Evolutionary conservation across 2,113 vertebrate species (phyloP).

Genomic region (Pipa parva): DNA sequence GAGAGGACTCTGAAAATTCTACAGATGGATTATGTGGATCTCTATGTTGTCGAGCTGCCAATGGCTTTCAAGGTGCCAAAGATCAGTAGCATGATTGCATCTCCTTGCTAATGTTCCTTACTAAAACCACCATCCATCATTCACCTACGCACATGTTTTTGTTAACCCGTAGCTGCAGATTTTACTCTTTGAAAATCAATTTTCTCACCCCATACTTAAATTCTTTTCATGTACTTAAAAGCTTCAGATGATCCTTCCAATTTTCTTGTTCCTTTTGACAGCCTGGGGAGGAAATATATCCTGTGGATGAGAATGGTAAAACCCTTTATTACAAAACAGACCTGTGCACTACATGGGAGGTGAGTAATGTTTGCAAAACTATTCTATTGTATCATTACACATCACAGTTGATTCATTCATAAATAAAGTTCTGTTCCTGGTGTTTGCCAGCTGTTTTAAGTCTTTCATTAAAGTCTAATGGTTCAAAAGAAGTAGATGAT

Average conservation of each 20-base stretch:
- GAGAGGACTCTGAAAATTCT: slow-evolving; percentile 75
- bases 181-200: too few relatives aligned
- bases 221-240: too few relatives aligned
- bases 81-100: not conserved
- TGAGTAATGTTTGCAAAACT: too few relatives aligned
- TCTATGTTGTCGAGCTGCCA: slow-evolving; percentile 90
- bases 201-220: too few relatives aligned
- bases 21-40: slow-evolving; percentile 85
- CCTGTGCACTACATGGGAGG: slow-evolving; percentile 91
- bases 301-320: slow-evolving; percentile 76
- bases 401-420: too few relatives aligned
- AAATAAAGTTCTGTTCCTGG: too few relatives aligned
- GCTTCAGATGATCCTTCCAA: not conserved
- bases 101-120: too few relatives aligned
- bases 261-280: slow-evolving; percentile 52
- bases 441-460: too few relatives aligned
- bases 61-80: slow-evolving; percentile 83
- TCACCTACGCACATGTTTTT: not conserved
- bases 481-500: too few relatives aligned
- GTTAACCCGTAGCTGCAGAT: not conserved
- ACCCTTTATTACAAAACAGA: slow-evolving; percentile 76
- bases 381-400: too few relatives aligned
- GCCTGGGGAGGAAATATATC: slow-evolving; percentile 78
- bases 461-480: too few relatives aligned
- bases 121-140: too few relatives aligned